Base-by-base conservation (phyloP, 37 sponge, comb jelly and placozoan genomes). In the Hexactinellida sp. region DNA sequence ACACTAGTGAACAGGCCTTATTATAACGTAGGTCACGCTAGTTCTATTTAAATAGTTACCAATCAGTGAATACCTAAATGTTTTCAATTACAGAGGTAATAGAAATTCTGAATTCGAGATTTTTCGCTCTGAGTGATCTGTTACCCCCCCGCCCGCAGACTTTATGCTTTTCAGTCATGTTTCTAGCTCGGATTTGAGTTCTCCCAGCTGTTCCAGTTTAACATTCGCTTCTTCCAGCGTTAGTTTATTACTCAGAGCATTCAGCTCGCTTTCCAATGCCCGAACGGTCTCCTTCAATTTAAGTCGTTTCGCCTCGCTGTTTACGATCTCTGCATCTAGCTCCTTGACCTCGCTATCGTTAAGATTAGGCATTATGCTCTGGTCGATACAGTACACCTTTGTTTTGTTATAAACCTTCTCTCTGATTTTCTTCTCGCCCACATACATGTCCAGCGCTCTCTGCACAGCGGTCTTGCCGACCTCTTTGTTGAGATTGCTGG, bases 401-500 rank as follows among this genome's bases (percentile, higher is more conserved):
- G 21, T 10, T 63, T 63, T 63, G 76, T 63, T 63, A n/a, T 63
- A 63, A n/a, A 63, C 76, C 30, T 63, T 63, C 76, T 63, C 76
- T 63, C 13, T 63, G 34, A 63, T 23, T 63, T 63, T 63, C 3
- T 63, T 63, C 76, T 63, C 28, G 5, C 19, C 3, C 32, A 63
- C 76, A 23, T 63, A 63, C 76, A 63, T 3, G 34, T 63, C 76
- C 13, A 63, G 76, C 5, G 76, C 76, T 63, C 76, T 10, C 76
- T 63, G 76, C 34, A 63, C 76, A n/a, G 76, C 25, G 3, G 76
- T n/a, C 76, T 63, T 63, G 25, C 76, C 76, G 3, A 63, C 76
- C 76, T 63, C 76, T 23, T 63, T 63, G 76, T 63, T 63, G 5
- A 63, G 76, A n/a, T 63, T 63, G 76, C 76, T 25, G 76, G 76